phyloP scores from a whole-genome alignment of 2,797 vertebrate genomes.

The Cuculus canorus region DNA sequence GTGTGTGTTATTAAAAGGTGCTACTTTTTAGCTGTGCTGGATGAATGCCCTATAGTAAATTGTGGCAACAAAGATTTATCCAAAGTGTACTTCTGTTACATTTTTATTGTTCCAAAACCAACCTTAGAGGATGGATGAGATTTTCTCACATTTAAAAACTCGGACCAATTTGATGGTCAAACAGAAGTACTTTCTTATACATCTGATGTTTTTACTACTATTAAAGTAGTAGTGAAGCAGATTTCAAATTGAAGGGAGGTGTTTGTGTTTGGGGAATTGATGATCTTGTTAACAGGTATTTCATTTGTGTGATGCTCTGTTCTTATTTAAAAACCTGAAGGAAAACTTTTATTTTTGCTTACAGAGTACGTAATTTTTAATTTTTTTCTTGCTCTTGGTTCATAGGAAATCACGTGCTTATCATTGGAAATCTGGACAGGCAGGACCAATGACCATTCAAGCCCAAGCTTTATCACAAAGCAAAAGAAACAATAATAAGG shows the following conservation, averaged over 20 bases:
- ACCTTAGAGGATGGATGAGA: neutral
- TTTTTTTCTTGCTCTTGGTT: conserved; percentile 1
- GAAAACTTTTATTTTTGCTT: neutral
- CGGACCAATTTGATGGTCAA: neutral
- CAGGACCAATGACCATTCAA: conserved; percentile 44
- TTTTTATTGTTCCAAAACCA: neutral
- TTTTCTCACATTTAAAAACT: neutral
- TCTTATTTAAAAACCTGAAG: neutral
- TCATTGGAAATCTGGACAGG: conserved; percentile 85
- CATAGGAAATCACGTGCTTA: conserved; percentile 79
- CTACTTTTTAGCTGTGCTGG: neutral
- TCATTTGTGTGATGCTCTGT: neutral
- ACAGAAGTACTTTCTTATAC: neutral
- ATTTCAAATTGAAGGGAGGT: neutral
- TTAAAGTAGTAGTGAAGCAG: neutral
- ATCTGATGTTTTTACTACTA: neutral
- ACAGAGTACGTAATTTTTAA: neutral
- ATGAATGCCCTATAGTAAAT: neutral
- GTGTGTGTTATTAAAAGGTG: neutral
- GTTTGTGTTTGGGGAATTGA: neutral
- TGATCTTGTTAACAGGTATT: neutral
- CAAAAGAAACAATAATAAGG: conserved; percentile 81
- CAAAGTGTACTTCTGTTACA: neutral
- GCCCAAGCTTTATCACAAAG: conserved; percentile 58
- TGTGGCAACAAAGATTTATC: neutral